phyloP scores from a whole-genome alignment of 2,797 vertebrate genomes.

The Merluccius polli region DNA sequence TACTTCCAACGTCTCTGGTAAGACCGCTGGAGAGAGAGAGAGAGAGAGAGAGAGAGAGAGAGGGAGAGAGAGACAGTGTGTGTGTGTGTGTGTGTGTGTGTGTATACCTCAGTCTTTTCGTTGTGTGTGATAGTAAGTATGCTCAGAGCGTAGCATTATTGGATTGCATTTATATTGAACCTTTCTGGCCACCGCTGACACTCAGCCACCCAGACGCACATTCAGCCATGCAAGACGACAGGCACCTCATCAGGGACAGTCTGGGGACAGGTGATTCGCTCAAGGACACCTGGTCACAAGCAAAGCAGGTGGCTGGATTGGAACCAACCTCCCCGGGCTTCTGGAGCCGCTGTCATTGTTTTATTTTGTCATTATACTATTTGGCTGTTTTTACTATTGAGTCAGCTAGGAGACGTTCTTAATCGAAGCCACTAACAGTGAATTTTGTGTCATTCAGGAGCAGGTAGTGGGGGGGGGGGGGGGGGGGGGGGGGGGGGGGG shows the following conservation, averaged over 20 bases:
- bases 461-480: too few species aligned
- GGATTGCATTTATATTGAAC: slow-evolving; percentile 1
- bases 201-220: not conserved
- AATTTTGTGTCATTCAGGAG: too few species aligned
- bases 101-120: not conserved
- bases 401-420: not conserved
- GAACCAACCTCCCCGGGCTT: too few species aligned
- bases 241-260: not conserved
- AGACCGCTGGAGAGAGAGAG: not conserved
- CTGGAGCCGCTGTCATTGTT: not conserved
- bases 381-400: not conserved
- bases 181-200: not conserved
- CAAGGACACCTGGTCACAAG: not conserved
- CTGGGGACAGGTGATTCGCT: not conserved
- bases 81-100: not conserved
- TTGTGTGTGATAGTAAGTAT: not conserved
- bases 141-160: not conserved
- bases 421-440: too few species aligned
- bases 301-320: not conserved
- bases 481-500: too few species aligned
- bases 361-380: not conserved
- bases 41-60: not conserved
- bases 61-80: not conserved
- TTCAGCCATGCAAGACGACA: not conserved
- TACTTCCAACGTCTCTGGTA: too few species aligned